Base-by-base conservation (phyloP, 2,113 vertebrate genomes). In the Notothenia coriiceps region DNA sequence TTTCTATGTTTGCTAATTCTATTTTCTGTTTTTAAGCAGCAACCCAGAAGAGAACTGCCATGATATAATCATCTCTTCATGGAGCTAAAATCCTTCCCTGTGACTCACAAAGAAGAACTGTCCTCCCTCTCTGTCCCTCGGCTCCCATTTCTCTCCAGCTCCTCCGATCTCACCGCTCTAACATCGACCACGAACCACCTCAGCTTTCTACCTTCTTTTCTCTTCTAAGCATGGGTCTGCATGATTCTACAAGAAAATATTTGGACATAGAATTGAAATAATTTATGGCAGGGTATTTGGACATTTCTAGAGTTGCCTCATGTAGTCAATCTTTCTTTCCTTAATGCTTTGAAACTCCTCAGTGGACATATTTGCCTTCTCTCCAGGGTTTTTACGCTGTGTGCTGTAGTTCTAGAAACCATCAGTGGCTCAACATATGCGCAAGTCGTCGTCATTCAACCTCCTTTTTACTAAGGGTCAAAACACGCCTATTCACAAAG, bases 41-140 rank as follows among this genome's bases (percentile, higher is more conserved):
- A 87, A 22, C 91, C 92, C 83, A 95, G 94, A 90, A 94, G 93
- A 90, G 90, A 93, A 89, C 90, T 93, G 75, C 92, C 93, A 62
- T 94, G 93, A 95, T 88, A 76, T 84, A 89, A 91, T 77, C 91
- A 76, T 82, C 88, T 80, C 88, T 73, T 83, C 84, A 74, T 44
- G 52, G 57, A 87, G 51, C 65, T 74, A 80, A 73, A 79, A 73
- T 40, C 46, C 69, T 73, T 73, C 70, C 80, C 79, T 46, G 64
- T 82, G 86, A 91, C 88, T 82, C 86, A 78, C 77, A 84, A 67
- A 84, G 80, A 86, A 88, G 74, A 91, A 17, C 77, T 60, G 57
- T 78, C 69, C 85, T 71, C 71, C 74, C 35, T 77, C 35, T 77
- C 51, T 64, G 62, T 64, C 70, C 74, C 78, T 70, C 63, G 47